A percentile compares a stretch with the other conserved stretches of the same genome.
phyloP scores from a whole-genome alignment of 2,797 vertebrate species.

The Siniperca obscura region DNA sequence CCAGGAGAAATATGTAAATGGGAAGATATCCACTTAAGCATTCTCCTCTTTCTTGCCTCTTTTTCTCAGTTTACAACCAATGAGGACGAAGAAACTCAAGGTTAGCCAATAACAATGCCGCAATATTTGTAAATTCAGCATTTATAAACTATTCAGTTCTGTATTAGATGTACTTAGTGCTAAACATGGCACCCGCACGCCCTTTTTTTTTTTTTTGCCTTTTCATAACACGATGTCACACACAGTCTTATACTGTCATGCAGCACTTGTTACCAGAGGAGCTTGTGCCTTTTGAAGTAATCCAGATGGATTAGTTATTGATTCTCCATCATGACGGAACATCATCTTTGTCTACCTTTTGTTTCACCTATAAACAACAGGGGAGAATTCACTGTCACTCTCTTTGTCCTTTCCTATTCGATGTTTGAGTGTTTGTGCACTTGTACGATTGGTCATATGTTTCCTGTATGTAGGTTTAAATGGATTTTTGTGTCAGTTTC shows the following conservation, averaged over 20 bases:
- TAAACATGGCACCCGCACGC: not conserved
- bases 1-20: constrained; percentile 32
- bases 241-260: constrained; percentile 39
- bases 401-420: constrained; percentile 17
- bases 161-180: not conserved
- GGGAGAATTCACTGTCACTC: constrained; percentile 35
- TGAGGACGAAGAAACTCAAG: not conserved
- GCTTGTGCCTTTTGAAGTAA: constrained; percentile 66
- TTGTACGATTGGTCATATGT: not conserved
- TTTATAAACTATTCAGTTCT: constrained; percentile 3
- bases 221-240: constrained; percentile 29
- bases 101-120: not conserved
- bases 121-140: not conserved
- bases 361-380: constrained; percentile 62
- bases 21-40: constrained; percentile 28
- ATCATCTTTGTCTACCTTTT: constrained; percentile 61
- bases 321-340: constrained; percentile 68
- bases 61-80: constrained; percentile 17
- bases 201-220: not conserved
- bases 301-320: constrained; percentile 74
- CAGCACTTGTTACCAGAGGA: constrained; percentile 46
- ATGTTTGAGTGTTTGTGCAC: constrained; percentile 8
- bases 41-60: constrained; percentile 16
- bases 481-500: constrained; percentile 34
- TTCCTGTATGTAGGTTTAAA: constrained; percentile 34